These are phyloP conservation scores for Phyllotreta striolata DNA, from an alignment of 2,888 invertebrate genomes.

Conservation along the genomic window DNA sequence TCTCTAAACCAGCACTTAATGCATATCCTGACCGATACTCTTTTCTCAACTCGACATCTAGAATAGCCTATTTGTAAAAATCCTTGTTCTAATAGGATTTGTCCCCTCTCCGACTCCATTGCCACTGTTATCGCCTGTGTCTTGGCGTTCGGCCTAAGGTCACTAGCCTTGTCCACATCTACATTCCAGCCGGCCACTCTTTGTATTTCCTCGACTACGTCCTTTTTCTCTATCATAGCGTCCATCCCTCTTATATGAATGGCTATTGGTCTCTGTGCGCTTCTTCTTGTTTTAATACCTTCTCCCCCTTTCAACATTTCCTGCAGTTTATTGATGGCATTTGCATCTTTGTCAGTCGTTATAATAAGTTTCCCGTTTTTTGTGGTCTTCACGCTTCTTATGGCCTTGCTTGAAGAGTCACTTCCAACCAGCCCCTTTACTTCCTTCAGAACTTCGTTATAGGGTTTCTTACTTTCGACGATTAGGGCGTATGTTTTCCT, in stretches of 20 bases:
- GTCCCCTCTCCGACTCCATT: background rate
- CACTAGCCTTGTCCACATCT: background rate
- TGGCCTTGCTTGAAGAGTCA: slow-evolving; percentile 1
- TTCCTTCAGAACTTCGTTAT: slow-evolving; percentile 5
- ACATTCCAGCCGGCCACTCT: background rate
- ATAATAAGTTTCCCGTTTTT: slow-evolving; percentile 10
- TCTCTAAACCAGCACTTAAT: no score
- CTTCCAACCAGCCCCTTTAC: slow-evolving; percentile 11
- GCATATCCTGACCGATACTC: no score
- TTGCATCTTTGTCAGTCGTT: background rate
- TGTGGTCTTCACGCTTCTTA: slow-evolving; percentile 7
- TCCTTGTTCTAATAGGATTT: background rate
- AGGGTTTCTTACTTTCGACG: background rate
- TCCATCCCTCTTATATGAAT: slow-evolving; percentile 19
- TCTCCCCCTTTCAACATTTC: background rate
- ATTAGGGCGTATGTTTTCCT: slow-evolving; percentile 16
- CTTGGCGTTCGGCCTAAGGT: slow-evolving; percentile 6
- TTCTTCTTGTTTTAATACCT: background rate
- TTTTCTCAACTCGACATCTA: background rate
- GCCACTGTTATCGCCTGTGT: slow-evolving; percentile 12
- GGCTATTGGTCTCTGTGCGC: background rate
- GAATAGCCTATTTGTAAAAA: slow-evolving; percentile 7
- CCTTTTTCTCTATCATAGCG: background rate
- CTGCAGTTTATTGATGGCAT: background rate
- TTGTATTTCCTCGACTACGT: slow-evolving; percentile 1